Conservation (phyloP, 2,888 invertebrate species). For the Drosophila prolongata region DNA sequence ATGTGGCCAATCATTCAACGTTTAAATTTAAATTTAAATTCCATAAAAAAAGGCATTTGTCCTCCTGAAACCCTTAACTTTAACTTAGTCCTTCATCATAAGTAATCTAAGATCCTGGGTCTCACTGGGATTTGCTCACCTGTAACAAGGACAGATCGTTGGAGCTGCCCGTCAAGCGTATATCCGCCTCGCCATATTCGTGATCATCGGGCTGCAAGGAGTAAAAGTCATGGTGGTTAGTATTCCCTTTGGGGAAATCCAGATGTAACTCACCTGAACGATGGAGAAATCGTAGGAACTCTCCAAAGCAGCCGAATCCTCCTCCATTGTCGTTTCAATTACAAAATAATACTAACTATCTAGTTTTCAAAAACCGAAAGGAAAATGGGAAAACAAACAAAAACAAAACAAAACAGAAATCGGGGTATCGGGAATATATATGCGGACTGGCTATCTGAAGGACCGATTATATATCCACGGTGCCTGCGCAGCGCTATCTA, state of each 20-base stretch:
- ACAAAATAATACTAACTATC: conserved; percentile 11
- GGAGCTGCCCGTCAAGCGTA: conserved; percentile 36
- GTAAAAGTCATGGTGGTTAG: background rate
- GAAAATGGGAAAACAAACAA: conserved; percentile 10
- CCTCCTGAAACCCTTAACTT: too few relatives aligned
- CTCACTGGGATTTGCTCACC: conserved; percentile 30
- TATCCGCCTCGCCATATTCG: conserved; percentile 47
- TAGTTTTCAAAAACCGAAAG: background rate
- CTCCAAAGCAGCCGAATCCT: conserved; percentile 29
- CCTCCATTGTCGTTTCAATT: conserved; percentile 28
- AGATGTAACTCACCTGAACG: conserved; percentile 22
- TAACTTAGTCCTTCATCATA: background rate
- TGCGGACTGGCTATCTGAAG: conserved; percentile 54
- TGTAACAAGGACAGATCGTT: conserved; percentile 51
- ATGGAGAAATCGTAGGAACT: conserved; percentile 36
- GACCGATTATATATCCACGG: conserved; percentile 55
- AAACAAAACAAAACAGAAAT: conserved; percentile 20
- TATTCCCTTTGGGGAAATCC: background rate
- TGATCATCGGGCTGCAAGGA: conserved; percentile 32
- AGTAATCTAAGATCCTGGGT: background rate
- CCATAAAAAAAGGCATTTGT: too few relatives aligned
- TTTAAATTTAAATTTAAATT: too few relatives aligned
- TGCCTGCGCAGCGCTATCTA: conserved; percentile 55
- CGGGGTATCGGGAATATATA: conserved; percentile 13
- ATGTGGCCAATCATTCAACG: too few relatives aligned